These are phyloP conservation scores for Thripadectes ignobilis DNA, from an alignment of 2,797 vertebrate species.

Conservation along the genomic window DNA sequence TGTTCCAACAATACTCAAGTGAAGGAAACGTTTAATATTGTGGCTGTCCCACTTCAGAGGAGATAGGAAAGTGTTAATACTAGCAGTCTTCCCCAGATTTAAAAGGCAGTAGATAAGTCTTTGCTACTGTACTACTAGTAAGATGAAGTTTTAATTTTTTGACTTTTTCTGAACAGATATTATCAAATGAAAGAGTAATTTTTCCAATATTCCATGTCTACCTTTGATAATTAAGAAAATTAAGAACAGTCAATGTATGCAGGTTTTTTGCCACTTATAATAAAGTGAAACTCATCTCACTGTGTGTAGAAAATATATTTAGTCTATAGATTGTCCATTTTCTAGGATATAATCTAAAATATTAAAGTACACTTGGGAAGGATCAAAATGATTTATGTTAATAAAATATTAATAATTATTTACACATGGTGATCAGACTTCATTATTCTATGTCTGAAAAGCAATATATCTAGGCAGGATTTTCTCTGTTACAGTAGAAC, in stretches of 20 bases:
- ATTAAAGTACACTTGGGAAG: not conserved
- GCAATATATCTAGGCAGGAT: not conserved
- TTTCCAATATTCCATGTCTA: not conserved
- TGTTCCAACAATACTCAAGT: not conserved
- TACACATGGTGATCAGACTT: not conserved
- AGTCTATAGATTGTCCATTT: not conserved
- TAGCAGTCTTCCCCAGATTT: not conserved
- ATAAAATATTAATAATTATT: slow-evolving; percentile 7
- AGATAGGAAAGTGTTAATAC: not conserved
- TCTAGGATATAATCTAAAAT: not conserved
- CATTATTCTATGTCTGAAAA: not conserved
- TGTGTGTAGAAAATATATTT: not conserved
- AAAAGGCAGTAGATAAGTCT: not conserved
- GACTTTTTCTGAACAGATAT: not conserved
- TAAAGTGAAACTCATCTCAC: not conserved
- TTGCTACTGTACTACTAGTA: not conserved
- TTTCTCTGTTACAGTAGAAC: not conserved
- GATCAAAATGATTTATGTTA: not conserved
- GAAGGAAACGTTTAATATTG: not conserved
- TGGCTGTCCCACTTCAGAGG: not conserved
- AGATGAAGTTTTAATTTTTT: not conserved
- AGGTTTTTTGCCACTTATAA: not conserved
- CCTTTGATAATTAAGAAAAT: not conserved
- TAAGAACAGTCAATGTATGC: not conserved
- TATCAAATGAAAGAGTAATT: not conserved